Evolutionary conservation across 2,797 vertebrate genomes (phyloP), one percentile per base, ranked within the genome.

Genomic region (Pipistrellus pipistrellus): DNA sequence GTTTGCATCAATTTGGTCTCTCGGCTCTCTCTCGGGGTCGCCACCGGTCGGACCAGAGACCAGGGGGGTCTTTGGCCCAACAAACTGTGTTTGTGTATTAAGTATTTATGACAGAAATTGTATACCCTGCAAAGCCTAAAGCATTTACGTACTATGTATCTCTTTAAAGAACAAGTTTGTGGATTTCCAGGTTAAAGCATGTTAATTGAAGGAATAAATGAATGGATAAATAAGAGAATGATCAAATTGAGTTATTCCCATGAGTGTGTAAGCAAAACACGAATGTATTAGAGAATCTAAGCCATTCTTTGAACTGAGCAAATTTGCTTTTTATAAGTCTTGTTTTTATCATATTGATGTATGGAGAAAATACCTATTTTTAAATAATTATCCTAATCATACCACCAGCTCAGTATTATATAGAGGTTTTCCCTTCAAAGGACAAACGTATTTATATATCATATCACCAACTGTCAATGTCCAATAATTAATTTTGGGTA

Each of bases 161-260:
- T 9, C 23, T 59, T 51, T 59, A 27, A 41, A 85, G 11, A 69
- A 76, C 78, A 85, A n/a, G 30, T 35, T 71, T 77, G 10, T 27
- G 48, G 9, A 75, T 11, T 53, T 13, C 23, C 84, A 41, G 21
- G 80, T 71, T 55, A 84, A 93, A 92, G 38, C 18, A 71, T 59
- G 32, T 87, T 20, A 46, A 46, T 84, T 88, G 48, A 86, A 14
- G 71, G 41, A 75, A 68, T 66, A 91, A 91, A 69, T 48, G 18
- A 64, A 38, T 87, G 23, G 15, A 64, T 82, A 46, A 88, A 46
- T 64, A 30, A 80, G 38, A 77, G 21, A 85, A 51, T 59, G 25
- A 77, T 76, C n/a, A 57, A 48, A 73, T 14, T 8, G 27, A 53
- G 14, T 78, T 68, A 48, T 12, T 78, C 8, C 23, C 14, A 15